These are phyloP conservation scores for Scalopus aquaticus DNA, from an alignment of 2,113 vertebrate species.

Conservation along the genomic window DNA sequence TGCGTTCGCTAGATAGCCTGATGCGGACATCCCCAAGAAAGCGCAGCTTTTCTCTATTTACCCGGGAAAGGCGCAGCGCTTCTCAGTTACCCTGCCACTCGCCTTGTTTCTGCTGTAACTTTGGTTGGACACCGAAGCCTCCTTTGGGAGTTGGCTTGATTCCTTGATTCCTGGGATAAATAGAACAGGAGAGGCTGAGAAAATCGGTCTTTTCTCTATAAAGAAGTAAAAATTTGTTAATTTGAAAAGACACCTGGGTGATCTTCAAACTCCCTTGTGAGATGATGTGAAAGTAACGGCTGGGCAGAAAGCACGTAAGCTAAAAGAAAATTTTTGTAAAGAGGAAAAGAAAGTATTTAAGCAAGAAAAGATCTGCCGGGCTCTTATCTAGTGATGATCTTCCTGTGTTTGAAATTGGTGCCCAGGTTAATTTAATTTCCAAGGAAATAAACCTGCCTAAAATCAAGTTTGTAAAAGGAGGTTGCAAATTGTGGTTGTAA, in stretches of 20 bases:
- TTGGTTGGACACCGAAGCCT: neutral
- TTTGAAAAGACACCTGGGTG: neutral
- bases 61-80: neutral
- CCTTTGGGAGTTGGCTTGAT: neutral
- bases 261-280: neutral
- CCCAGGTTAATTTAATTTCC: neutral
- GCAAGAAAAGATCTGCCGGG: neutral
- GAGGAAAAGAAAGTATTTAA: neutral
- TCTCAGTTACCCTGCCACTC: accelerated
- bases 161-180: neutral
- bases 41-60: accelerated
- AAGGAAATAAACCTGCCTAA: neutral
- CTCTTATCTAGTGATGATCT: neutral
- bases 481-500: too few species aligned
- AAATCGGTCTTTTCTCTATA: neutral
- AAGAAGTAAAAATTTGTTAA: neutral
- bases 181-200: neutral
- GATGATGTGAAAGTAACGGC: neutral
- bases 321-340: neutral
- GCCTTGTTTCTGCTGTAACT: neutral
- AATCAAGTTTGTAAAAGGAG: too few species aligned
- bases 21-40: neutral
- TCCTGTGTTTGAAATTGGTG: neutral
- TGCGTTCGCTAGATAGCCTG: neutral
- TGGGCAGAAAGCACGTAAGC: neutral